These are phyloP conservation scores for Machimus atricapillus DNA, from an alignment of 2,888 invertebrate genomes.

Conservation along the genomic window DNA sequence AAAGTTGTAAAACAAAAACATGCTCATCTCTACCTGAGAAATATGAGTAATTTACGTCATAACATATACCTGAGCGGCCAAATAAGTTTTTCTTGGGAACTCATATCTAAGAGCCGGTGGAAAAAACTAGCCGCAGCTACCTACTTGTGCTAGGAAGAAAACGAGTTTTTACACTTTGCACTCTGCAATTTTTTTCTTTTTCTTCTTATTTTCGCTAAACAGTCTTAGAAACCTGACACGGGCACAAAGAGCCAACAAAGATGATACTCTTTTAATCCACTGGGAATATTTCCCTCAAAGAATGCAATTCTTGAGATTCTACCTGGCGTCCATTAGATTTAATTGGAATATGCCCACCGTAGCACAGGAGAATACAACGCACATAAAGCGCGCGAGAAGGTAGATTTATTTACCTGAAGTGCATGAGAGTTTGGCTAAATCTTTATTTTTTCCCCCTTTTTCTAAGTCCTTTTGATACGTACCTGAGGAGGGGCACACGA, in stretches of 20 bases:
- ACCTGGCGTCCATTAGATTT: conserved; percentile 29
- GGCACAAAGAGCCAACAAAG: neutral
- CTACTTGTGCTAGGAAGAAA: neutral
- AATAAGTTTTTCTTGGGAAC: neutral
- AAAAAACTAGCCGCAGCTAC: neutral
- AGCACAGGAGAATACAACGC: neutral
- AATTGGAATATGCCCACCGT: conserved; percentile 25
- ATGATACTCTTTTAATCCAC: conserved; percentile 10
- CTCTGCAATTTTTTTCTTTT: neutral
- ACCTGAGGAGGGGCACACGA: neutral
- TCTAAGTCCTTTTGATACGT: conserved; percentile 2
- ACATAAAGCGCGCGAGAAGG: neutral
- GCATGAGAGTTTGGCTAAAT: conserved; percentile 2
- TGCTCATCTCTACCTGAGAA: neutral
- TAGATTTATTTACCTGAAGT: conserved; percentile 14
- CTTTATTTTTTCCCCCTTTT: conserved; percentile 1
- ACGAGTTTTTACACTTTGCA: neutral
- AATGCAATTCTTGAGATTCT: neutral
- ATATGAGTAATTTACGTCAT: neutral
- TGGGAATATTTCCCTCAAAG: neutral
- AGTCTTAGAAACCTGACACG: neutral
- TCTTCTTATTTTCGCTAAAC: neutral
- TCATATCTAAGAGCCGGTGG: neutral
- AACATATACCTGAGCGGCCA: neutral
- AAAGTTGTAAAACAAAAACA: neutral